Base-by-base conservation (phyloP, 1,140 invertebrate genomes). In the Drosophila sp. region DNA sequence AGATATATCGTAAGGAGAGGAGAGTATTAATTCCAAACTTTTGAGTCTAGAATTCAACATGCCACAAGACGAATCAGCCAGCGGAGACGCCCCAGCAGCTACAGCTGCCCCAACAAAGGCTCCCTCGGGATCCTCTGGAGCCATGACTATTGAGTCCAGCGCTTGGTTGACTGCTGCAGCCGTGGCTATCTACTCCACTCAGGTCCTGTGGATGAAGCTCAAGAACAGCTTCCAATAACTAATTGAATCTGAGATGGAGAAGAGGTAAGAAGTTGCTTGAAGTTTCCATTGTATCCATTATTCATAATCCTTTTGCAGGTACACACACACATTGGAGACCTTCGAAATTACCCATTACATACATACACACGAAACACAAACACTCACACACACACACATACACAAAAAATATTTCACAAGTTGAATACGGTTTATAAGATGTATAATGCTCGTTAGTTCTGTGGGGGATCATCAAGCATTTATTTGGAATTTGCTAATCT, bases 181-280 rank as follows among this genome's bases (percentile, higher is more conserved):
- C 1, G 77, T 70, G 1, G 47, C 57, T 4, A 1, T 65, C n/a
- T 81, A 80, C 2, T 40, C 78, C 1, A 67, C 78, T 6, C 30
- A 41, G 1, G 73, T 62, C 11, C 10, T 80, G 25, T 82, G 78
- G 73, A 5, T 70, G 3, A 80, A 80, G 66, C 25, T 81, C 0
- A 56, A 60, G 0, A 40, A 66, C 5, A 25, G 11, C 35, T 10
- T 10, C 35, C 10, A 8, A 38, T 1, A 38, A 38, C 8, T 38
- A 30, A 30, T 2, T 4, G 30, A 30, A 30, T 38, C 8, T 10
- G 3, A 38, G 11, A 1, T 38, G 10, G 11, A 38, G 3, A 30
- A 38, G 11, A 38, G 35, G 35, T 38, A 11, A 38, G 35, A 38
- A 3, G 1, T 38, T 2, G 35, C 11, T 10, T 38, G 8, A 17